Evolutionary conservation across 2,113 vertebrate genomes (phyloP).

Genomic region (Dolichotis patagonum): DNA sequence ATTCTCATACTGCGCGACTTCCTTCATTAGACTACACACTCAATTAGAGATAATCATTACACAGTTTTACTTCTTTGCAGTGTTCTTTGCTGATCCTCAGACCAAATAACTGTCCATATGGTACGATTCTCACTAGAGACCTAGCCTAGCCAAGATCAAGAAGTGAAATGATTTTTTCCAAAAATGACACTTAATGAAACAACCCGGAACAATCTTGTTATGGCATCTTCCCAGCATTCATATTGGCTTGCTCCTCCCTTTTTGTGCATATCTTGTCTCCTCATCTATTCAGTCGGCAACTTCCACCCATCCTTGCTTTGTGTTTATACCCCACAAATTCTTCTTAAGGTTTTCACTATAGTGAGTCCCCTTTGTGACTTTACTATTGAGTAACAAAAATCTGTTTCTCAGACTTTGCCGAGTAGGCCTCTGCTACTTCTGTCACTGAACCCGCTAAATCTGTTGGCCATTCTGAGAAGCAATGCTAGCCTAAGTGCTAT

Average conservation of each 20-base stretch:
- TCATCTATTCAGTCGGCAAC: background rate
- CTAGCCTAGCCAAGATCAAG: background rate
- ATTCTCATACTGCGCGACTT: background rate
- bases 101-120: background rate
- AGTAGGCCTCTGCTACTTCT: background rate
- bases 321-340: background rate
- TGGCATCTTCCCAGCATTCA: background rate
- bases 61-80: background rate
- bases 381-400: background rate
- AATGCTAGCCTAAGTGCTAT: background rate
- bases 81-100: background rate
- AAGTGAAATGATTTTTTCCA: background rate
- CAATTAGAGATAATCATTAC: background rate
- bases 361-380: background rate
- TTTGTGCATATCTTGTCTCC: background rate
- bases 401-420: background rate
- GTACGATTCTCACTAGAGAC: background rate
- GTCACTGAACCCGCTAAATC: background rate
- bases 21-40: background rate
- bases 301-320: background rate
- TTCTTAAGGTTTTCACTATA: background rate
- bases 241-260: background rate
- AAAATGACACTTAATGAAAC: background rate
- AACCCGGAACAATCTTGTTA: background rate
- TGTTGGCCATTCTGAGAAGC: background rate